A percentile compares a stretch with the other conserved stretches of the same genome.
Evolutionary conservation across 2,113 vertebrate species (phyloP).

Genomic region (Centropus unirufus): DNA sequence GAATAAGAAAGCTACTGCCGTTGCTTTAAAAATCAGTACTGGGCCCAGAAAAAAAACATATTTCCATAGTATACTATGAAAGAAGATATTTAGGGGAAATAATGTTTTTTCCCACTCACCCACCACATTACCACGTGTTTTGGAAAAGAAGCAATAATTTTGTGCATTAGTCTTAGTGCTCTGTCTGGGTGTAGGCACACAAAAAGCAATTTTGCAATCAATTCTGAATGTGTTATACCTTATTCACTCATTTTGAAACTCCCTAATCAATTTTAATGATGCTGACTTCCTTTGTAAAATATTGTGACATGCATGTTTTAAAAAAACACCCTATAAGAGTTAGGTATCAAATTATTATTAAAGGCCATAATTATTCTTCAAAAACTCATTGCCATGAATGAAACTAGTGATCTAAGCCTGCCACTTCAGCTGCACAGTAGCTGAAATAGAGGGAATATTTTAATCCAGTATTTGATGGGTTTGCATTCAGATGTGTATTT

Average conservation of each 20-base stretch:
- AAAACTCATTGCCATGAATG: background rate
- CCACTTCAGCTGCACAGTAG: background rate
- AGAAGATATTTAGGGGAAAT: background rate
- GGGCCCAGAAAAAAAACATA: background rate
- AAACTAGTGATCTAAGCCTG: background rate
- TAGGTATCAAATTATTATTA: background rate
- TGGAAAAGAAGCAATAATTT: background rate
- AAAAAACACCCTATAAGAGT: background rate
- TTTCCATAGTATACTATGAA: background rate
- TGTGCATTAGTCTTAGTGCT: background rate
- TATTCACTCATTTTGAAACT: background rate
- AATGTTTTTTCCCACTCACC: background rate
- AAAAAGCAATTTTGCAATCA: background rate
- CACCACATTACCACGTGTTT: background rate
- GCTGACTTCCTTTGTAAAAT: background rate
- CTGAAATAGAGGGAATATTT: background rate
- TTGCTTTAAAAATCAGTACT: background rate
- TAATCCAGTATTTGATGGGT: background rate
- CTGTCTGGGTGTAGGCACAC: background rate
- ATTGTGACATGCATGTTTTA: background rate
- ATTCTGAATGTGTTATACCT: background rate
- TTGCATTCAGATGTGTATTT: background rate
- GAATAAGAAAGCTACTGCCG: background rate
- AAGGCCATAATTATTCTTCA: background rate
- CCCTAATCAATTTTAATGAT: slow-evolving; percentile 2